A percentile compares a stretch with the other conserved stretches of the same genome.
phyloP scores from a whole-genome alignment of 2,888 invertebrate species.

The Tiliacea aurago region DNA sequence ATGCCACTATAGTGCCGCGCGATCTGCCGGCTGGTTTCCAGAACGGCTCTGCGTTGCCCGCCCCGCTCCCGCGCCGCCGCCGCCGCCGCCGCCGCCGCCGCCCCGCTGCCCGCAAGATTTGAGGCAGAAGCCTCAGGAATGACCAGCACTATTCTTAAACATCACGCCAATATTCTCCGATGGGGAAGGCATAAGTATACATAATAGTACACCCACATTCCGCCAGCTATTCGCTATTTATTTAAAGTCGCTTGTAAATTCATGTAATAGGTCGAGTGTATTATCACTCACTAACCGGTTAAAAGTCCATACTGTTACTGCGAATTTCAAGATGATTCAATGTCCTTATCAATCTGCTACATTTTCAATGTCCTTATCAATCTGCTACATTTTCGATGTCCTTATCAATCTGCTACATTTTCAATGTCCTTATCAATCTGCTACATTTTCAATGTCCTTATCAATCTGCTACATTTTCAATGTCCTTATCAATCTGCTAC shows the following conservation, averaged over 20 bases:
- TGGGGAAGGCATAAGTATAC: too few relatives aligned
- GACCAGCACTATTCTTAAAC: not conserved
- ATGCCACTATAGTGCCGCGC: too few relatives aligned
- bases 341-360: not conserved
- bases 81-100: too few relatives aligned
- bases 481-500: not conserved
- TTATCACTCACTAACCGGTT: not conserved
- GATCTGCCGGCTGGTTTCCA: too few relatives aligned
- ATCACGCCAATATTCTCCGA: too few relatives aligned
- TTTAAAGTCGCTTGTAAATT: not conserved
- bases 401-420: not conserved
- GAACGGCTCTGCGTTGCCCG: too few relatives aligned
- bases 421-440: slow-evolving; percentile 53
- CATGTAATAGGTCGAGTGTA: not conserved
- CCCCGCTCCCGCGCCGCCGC: too few relatives aligned
- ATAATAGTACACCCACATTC: not conserved
- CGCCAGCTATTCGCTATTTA: too few relatives aligned
- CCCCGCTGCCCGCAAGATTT: too few relatives aligned
- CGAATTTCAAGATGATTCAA: not conserved
- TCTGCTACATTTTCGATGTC: slow-evolving; percentile 25
- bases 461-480: slow-evolving; percentile 52
- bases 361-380: slow-evolving; percentile 53
- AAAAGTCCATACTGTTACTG: not conserved
- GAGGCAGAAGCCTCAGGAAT: too few relatives aligned
- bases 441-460: slow-evolving; percentile 49